phyloP scores from a whole-genome alignment of 2,113 vertebrate genomes.

The Eudorcas thomsonii region DNA sequence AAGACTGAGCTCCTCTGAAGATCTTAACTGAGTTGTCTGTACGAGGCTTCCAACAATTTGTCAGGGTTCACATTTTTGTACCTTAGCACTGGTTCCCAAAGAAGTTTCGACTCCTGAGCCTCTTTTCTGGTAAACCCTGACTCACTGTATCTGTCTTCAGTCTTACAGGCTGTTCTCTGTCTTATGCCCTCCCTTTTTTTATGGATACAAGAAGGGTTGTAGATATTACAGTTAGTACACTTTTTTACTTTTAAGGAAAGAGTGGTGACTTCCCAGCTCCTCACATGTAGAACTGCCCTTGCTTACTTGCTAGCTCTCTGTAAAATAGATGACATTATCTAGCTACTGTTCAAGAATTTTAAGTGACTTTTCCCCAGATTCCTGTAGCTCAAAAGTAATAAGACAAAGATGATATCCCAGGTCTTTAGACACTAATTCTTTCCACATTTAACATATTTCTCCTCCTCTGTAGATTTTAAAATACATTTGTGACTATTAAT shows the following conservation, averaged over 20 bases:
- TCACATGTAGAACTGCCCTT: not conserved
- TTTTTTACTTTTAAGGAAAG: not conserved
- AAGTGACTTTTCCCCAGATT: not conserved
- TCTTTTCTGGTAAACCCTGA: not conserved
- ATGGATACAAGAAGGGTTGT: not conserved
- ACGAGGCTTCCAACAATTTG: not conserved
- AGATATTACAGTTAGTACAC: not conserved
- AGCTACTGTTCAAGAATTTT: not conserved
- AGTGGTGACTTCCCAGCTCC: not conserved
- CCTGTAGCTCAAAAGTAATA: not conserved
- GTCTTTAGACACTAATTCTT: not conserved
- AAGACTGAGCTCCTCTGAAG: not conserved
- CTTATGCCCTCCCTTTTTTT: not conserved
- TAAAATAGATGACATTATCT: too few relatives aligned
- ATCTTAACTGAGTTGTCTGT: not conserved
- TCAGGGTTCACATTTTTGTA: not conserved
- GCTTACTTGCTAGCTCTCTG: too few relatives aligned
- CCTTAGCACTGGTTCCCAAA: not conserved
- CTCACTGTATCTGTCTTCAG: not conserved
- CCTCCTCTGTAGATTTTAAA: not conserved
- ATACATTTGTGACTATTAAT: not conserved
- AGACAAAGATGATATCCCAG: not conserved
- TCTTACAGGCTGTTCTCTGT: not conserved
- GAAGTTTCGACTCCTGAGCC: not conserved
- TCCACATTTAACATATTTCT: not conserved